A percentile compares a stretch with the other conserved stretches of the same genome.
Evolutionary conservation across 2,888 invertebrate genomes (phyloP).

Genomic region (Hydropsyche betteni): DNA sequence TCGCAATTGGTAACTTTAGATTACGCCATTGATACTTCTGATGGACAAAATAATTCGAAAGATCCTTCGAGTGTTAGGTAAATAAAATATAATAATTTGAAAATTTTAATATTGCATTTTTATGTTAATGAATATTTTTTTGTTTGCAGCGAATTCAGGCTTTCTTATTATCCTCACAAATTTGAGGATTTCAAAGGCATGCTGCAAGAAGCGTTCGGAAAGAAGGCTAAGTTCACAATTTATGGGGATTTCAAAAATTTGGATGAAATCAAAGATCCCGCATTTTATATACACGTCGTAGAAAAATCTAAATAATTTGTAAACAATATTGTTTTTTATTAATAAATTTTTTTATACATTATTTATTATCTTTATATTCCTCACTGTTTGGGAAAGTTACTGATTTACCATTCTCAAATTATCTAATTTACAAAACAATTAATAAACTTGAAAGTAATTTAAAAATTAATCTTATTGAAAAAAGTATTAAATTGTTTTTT

Average conservation of each 20-base stretch:
- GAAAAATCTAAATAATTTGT: constrained; percentile 65
- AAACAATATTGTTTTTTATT: not conserved
- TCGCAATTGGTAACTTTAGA: constrained; percentile 83
- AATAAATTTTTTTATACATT: not conserved
- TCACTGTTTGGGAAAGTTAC: too few species aligned
- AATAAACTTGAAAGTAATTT: too few species aligned
- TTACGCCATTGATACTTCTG: constrained; percentile 75
- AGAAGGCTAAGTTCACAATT: constrained; percentile 72
- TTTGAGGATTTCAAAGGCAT: constrained; percentile 76
- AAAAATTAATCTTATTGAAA: too few species aligned
- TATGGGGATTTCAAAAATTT: constrained; percentile 85
- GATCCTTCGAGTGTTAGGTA: constrained; percentile 56
- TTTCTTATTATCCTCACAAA: constrained; percentile 89
- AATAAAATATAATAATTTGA: constrained; percentile 7
- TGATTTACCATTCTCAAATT: too few species aligned
- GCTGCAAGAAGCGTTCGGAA: constrained; percentile 75
- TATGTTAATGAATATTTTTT: constrained; percentile 40
- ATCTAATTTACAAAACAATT: too few species aligned
- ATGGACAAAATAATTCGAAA: constrained; percentile 54
- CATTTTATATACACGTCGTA: constrained; percentile 86
- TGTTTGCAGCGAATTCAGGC: constrained; percentile 77
- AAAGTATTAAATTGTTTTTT: too few species aligned
- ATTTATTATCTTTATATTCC: too few species aligned
- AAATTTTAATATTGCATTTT: not conserved
- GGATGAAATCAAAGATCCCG: constrained; percentile 71